phyloP scores from a whole-genome alignment of 2,888 invertebrate species.

The Polymixis lichenea region DNA sequence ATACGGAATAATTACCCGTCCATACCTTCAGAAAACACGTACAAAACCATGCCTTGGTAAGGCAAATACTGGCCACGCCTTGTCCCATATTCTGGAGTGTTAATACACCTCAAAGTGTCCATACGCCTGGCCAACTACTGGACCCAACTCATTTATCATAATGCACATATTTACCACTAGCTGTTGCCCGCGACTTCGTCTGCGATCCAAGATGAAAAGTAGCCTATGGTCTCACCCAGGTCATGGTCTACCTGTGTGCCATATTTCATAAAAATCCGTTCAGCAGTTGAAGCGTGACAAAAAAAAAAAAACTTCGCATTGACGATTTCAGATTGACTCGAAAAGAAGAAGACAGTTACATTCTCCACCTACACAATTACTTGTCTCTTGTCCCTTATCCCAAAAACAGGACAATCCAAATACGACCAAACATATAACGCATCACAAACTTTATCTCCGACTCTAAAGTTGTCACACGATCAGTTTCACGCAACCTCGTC shows the following conservation, averaged over 20 bases:
- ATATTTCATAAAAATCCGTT: too few species aligned
- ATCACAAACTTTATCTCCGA: constrained; percentile 66
- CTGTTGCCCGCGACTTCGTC: too few species aligned
- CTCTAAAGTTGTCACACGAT: constrained; percentile 80
- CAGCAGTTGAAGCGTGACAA: too few species aligned
- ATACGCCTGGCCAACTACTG: not conserved
- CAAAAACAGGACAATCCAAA: constrained; percentile 55
- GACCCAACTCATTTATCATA: not conserved
- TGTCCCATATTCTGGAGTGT: not conserved
- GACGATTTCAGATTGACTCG: too few species aligned
- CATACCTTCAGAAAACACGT: not conserved
- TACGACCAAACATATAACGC: constrained; percentile 57
- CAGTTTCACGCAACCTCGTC: constrained; percentile 70
- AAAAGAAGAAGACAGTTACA: not conserved
- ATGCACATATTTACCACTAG: too few species aligned
- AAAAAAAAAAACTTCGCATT: too few species aligned
- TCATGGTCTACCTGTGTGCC: too few species aligned
- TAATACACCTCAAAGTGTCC: not conserved
- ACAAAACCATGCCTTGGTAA: not conserved
- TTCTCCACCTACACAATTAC: constrained; percentile 1
- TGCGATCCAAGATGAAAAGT: too few species aligned
- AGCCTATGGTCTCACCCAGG: too few species aligned
- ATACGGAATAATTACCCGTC: not conserved
- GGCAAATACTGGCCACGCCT: not conserved
- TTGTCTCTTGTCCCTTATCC: not conserved